Conservation (phyloP, 2,888 invertebrate genomes). For the Selenia dentaria region DNA sequence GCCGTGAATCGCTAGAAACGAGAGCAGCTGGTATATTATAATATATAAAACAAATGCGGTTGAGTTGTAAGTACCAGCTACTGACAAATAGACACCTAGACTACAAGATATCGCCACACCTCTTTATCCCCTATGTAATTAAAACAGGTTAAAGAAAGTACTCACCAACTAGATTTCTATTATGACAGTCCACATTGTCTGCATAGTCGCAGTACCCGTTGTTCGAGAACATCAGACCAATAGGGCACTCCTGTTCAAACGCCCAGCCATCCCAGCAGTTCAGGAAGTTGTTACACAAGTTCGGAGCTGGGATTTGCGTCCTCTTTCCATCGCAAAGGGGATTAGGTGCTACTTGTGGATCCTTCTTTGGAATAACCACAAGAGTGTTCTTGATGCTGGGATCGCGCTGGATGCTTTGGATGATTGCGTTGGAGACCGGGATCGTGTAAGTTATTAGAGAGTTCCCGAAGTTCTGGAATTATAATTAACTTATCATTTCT, state of each 20-base stretch:
- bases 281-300: slow-evolving; percentile 85
- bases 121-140: too few relatives aligned
- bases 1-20: too few relatives aligned
- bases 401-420: slow-evolving; percentile 62
- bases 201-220: slow-evolving; percentile 87
- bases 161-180: slow-evolving; percentile 67
- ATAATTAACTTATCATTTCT: too few relatives aligned
- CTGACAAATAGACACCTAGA: too few relatives aligned
- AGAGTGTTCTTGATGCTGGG: slow-evolving; percentile 68
- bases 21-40: too few relatives aligned
- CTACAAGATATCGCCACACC: too few relatives aligned
- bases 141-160: too few relatives aligned
- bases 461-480: slow-evolving; percentile 41
- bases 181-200: slow-evolving; percentile 86
- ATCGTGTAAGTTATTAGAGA: slow-evolving; percentile 63
- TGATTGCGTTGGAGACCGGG: slow-evolving; percentile 70
- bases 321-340: slow-evolving; percentile 74
- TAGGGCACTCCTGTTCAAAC: slow-evolving; percentile 87
- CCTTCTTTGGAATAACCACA: slow-evolving; percentile 47
- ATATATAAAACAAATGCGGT: too few relatives aligned
- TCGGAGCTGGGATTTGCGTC: slow-evolving; percentile 86
- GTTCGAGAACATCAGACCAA: slow-evolving; percentile 85
- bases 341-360: slow-evolving; percentile 57
- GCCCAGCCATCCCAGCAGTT: slow-evolving; percentile 90
- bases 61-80: too few relatives aligned